Conservation (phyloP, 2,113 vertebrate species). For the Labeo catla region DNA sequence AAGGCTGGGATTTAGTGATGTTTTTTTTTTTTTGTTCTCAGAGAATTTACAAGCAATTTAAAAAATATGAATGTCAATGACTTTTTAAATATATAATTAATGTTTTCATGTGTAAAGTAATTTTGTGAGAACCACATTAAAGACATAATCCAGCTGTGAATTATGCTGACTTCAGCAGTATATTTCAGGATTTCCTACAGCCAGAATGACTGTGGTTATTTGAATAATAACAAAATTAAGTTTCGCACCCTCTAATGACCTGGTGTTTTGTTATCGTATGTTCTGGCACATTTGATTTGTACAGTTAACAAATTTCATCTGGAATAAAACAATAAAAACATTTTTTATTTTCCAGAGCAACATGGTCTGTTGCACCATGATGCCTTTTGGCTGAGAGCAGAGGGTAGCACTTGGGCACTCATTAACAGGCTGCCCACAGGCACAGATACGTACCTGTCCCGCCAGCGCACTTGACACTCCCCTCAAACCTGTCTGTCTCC, state of each 20-base stretch:
- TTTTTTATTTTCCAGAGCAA: background rate
- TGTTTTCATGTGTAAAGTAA: background rate
- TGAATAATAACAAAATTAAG: background rate
- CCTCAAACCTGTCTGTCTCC: slow-evolving; percentile 62
- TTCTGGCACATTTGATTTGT: slow-evolving; percentile 11
- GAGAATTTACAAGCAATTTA: background rate
- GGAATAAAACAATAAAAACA: background rate
- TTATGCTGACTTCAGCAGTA: background rate
- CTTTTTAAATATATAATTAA: background rate
- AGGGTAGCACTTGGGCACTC: slow-evolving; percentile 51
- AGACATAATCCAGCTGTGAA: slow-evolving; percentile 7
- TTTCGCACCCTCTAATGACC: background rate
- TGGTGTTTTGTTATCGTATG: background rate
- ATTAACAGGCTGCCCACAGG: slow-evolving; percentile 62
- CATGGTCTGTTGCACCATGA: slow-evolving; percentile 26
- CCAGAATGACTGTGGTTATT: background rate
- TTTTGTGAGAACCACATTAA: background rate
- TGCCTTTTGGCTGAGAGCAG: slow-evolving; percentile 39
- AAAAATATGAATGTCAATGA: too few species aligned
- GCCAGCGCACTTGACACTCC: slow-evolving; percentile 53
- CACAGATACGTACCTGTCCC: slow-evolving; percentile 44
- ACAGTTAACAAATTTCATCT: background rate
- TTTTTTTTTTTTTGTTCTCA: background rate
- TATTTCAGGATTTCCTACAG: background rate
- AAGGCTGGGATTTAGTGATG: background rate